Percentiles rank a stretch among this genome's conserved stretches.
These are phyloP conservation scores for Eurypyga helias DNA, from an alignment of 2,113 vertebrate species.

Conservation along the genomic window DNA sequence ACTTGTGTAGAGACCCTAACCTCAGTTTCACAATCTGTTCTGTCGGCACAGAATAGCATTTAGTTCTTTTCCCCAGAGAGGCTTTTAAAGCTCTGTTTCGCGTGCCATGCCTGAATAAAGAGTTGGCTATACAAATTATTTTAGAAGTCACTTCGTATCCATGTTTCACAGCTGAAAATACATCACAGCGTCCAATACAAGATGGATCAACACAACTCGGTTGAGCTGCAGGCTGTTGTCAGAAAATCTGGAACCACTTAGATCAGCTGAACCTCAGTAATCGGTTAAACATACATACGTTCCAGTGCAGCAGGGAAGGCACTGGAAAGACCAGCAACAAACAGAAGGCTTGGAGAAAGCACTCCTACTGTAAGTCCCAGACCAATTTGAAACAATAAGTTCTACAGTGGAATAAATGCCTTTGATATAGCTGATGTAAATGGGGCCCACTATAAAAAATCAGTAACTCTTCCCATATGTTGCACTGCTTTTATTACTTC, in stretches of 20 bases:
- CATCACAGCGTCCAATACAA: background rate
- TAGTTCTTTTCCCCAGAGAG: background rate
- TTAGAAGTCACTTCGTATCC: background rate
- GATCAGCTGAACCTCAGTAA: background rate
- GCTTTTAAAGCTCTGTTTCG: background rate
- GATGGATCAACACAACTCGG: background rate
- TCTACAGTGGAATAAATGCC: background rate
- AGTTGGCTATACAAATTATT: background rate
- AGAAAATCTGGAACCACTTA: background rate
- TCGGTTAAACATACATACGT: accelerated
- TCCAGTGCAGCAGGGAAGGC: background rate
- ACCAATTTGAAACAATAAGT: background rate
- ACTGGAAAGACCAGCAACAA: background rate
- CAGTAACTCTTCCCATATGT: background rate
- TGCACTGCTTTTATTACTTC: background rate
- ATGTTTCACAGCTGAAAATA: background rate
- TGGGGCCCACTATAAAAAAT: background rate
- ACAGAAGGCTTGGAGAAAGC: background rate
- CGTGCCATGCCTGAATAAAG: background rate
- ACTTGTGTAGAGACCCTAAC: background rate
- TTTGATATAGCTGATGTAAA: background rate
- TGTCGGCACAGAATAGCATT: background rate
- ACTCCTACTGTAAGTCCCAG: background rate
- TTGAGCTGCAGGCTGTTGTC: background rate
- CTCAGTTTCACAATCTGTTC: background rate